These are phyloP conservation scores for Talpa occidentalis DNA, from an alignment of 2,113 vertebrate genomes.

Conservation along the genomic window DNA sequence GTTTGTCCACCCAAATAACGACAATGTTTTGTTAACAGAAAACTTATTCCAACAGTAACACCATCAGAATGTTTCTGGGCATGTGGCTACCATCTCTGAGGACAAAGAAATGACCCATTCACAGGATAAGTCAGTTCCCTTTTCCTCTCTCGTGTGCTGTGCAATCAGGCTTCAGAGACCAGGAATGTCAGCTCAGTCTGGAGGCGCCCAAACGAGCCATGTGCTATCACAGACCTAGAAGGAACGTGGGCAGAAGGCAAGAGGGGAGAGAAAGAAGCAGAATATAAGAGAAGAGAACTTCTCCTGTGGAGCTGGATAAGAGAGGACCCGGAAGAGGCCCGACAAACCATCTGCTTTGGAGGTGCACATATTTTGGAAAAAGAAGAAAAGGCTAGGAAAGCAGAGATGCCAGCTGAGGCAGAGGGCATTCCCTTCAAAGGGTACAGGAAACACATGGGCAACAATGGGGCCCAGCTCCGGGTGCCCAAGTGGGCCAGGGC, in stretches of 20 bases:
- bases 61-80: background rate
- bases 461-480: background rate
- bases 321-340: background rate
- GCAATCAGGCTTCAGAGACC: background rate
- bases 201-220: background rate
- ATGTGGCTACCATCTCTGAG: background rate
- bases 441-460: background rate
- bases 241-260: background rate
- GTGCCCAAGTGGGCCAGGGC: background rate
- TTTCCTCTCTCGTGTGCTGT: background rate
- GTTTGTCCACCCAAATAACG: background rate
- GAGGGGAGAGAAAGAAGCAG: background rate
- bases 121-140: background rate
- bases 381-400: background rate
- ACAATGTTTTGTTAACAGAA: background rate
- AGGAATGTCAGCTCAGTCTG: background rate
- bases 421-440: background rate
- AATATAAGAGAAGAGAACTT: background rate
- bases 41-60: background rate
- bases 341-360: constrained; percentile 26
- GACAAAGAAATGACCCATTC: background rate
- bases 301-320: background rate
- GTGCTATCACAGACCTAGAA: background rate
- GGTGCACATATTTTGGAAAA: background rate
- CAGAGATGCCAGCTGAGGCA: background rate